Conservation (phyloP, 2,113 vertebrate species). For the Nibea albiflora region DNA sequence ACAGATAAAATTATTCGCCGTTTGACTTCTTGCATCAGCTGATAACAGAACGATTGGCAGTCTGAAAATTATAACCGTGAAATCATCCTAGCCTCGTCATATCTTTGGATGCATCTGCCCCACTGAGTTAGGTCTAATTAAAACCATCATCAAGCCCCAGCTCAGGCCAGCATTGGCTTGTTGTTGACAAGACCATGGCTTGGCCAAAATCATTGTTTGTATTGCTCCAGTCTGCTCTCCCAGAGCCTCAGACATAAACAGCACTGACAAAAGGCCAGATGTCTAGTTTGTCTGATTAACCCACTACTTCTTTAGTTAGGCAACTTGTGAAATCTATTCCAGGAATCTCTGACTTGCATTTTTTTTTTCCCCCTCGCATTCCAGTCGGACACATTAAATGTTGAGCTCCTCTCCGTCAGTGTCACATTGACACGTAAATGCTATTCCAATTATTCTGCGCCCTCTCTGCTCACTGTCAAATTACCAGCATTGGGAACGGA, state of each 20-base stretch:
- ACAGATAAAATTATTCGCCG: background rate
- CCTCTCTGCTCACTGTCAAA: constrained; percentile 78
- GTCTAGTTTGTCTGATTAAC: constrained; percentile 78
- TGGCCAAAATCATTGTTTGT: constrained; percentile 48
- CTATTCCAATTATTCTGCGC: constrained; percentile 81
- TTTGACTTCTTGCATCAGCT: constrained; percentile 23
- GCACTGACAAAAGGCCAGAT: constrained; percentile 70
- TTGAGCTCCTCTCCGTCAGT: constrained; percentile 65
- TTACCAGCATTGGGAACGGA: constrained; percentile 64
- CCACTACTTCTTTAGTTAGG: constrained; percentile 44
- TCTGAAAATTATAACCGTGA: constrained; percentile 13
- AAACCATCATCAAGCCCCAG: constrained; percentile 37
- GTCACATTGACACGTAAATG: constrained; percentile 78
- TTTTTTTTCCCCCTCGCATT: constrained; percentile 44
- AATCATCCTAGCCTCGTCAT: background rate
- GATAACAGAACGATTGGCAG: constrained; percentile 14
- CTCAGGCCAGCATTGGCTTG: constrained; percentile 34
- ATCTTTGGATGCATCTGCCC: constrained; percentile 45
- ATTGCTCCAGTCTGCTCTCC: constrained; percentile 50
- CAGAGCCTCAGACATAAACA: constrained; percentile 59
- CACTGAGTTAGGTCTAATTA: constrained; percentile 48
- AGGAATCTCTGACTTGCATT: constrained; percentile 43
- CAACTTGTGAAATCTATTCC: constrained; percentile 63
- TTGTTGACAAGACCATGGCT: constrained; percentile 45
- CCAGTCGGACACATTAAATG: constrained; percentile 58